Base-by-base conservation (phyloP, 2,888 invertebrate species). In the Macaria liturata region DNA sequence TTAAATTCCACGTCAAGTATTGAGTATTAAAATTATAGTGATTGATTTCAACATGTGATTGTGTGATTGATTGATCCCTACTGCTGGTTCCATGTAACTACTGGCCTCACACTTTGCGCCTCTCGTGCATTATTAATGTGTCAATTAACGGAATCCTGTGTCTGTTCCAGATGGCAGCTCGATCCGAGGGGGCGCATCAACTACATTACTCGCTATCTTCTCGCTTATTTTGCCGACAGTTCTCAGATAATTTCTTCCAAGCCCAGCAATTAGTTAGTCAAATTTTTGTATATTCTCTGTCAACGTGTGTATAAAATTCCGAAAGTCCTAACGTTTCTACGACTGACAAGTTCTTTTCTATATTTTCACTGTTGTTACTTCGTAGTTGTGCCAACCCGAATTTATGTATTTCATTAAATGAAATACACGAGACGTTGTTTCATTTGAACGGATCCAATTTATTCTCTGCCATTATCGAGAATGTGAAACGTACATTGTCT, bases 381-480 rank as follows among this genome's bases (percentile, higher is more conserved):
- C 82, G 81, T 89, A 87, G 88, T 87, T 88, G 88, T 90, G 90
- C 88, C 90, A 90, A 90, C 83, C 90, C 90, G 90, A 90, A 90
- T 90, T 90, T 90, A 86, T 82, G 85, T 88, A 78, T 88, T 89
- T 87, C 89, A 90, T 89, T 76, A 86, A 88, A 89, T 88, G 89
- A 71, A 85, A 84, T 84, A 76, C 78, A 79, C 58, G 57, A 63
- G 49, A 57, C 50, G 40, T 63, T 43, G 58, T 58, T 63, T 66
- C 49, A 59, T 64, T 66, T 52, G 49, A 34, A 49, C 52, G 31
- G 34, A 43, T 44, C 54, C 54, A 45, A 58, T 51, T 51, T 43
- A 37, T 53, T 58, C 49, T 8, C 32, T 9, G 37, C 32, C 48
- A 55, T 48, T 55, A 51, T 49, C 55, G 20, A 32, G 32, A 55